Evolutionary conservation across 2,888 invertebrate species (phyloP).

Genomic region (Tinea pellionella): DNA sequence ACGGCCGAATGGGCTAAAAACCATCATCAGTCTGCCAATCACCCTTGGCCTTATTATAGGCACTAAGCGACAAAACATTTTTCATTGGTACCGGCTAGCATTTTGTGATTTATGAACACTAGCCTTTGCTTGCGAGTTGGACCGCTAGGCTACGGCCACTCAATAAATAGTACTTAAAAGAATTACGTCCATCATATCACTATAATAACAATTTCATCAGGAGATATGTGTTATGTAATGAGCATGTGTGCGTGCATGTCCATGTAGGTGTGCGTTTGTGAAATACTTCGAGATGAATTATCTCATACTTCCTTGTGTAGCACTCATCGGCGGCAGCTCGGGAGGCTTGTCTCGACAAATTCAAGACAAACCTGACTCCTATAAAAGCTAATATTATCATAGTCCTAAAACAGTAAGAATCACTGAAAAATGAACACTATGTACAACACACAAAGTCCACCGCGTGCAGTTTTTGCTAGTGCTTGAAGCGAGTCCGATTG

Average conservation of each 20-base stretch:
- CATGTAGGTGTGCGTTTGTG: neutral
- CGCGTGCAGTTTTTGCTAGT: neutral
- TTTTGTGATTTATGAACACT: too few species aligned
- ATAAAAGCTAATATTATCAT: slow-evolving; percentile 47
- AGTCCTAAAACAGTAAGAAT: neutral
- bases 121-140: too few species aligned
- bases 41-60: too few species aligned
- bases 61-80: too few species aligned
- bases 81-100: too few species aligned
- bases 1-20: too few species aligned
- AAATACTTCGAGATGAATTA: neutral
- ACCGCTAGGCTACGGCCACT: too few species aligned
- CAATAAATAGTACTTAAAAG: too few species aligned
- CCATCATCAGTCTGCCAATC: too few species aligned
- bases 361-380: slow-evolving; percentile 54
- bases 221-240: neutral
- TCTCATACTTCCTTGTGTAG: slow-evolving; percentile 56
- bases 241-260: neutral
- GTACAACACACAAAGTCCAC: neutral
- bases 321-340: slow-evolving; percentile 59
- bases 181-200: too few species aligned
- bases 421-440: slow-evolving; percentile 42
- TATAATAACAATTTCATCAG: neutral
- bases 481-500: neutral
- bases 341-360: slow-evolving; percentile 59